These are phyloP conservation scores for Brienomyrus longianalis DNA, from an alignment of 2,113 vertebrate genomes.

Conservation along the genomic window DNA sequence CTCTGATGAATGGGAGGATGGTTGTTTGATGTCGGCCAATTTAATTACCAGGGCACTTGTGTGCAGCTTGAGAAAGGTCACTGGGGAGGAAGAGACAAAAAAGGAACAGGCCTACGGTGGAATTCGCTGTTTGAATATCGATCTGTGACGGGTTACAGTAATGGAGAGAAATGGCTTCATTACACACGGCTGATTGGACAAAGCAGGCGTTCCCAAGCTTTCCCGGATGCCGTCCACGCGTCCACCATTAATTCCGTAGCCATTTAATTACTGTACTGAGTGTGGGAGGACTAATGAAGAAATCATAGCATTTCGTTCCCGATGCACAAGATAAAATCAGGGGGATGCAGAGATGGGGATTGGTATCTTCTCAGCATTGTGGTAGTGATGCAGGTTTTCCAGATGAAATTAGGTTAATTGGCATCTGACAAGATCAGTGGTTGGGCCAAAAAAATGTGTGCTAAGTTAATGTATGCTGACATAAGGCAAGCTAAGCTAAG, in stretches of 20 bases:
- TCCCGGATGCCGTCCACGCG: neutral
- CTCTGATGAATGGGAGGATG: neutral
- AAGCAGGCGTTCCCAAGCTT: neutral
- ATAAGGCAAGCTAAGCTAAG: neutral
- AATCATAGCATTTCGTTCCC: neutral
- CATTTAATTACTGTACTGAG: neutral
- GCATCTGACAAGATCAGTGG: neutral
- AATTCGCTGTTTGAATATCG: neutral
- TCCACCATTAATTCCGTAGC: neutral
- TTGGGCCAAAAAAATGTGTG: neutral
- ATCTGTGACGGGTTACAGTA: neutral
- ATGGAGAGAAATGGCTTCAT: conserved; percentile 2
- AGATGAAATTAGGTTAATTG: neutral
- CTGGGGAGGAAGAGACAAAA: neutral
- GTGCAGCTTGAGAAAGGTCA: conserved; percentile 17
- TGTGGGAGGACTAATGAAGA: neutral
- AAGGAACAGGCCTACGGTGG: neutral
- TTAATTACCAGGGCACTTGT: conserved; percentile 12
- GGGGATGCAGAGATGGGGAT: neutral
- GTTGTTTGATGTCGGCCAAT: neutral
- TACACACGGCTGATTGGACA: neutral
- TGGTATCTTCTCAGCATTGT: neutral
- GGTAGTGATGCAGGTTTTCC: neutral
- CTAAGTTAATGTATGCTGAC: neutral
- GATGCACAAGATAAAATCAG: neutral